These are phyloP conservation scores for Drosophila nigrodunni DNA, from an alignment of 1,140 invertebrate species.

Conservation along the genomic window DNA sequence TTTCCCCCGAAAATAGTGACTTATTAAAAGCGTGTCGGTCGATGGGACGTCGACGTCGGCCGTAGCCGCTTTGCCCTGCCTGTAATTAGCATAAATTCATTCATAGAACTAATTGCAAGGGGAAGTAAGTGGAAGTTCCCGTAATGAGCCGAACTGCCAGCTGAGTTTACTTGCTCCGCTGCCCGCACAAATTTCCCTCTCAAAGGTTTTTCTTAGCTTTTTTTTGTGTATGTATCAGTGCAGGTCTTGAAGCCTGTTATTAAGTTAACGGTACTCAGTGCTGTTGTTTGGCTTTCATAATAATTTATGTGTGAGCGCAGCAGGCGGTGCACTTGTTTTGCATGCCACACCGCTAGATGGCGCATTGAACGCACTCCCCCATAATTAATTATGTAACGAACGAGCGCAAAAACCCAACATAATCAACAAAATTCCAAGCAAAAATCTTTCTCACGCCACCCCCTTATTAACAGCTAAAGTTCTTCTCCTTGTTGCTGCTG, in stretches of 20 bases:
- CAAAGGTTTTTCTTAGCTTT: neutral
- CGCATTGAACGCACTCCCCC: constrained; percentile 43
- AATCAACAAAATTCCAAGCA: constrained; percentile 38
- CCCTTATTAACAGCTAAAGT: constrained; percentile 70
- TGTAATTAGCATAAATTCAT: constrained; percentile 82
- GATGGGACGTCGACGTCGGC: constrained; percentile 31
- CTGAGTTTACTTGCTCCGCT: constrained; percentile 31
- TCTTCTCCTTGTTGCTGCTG: constrained; percentile 24
- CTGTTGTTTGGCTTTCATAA: constrained; percentile 73
- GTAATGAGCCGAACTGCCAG: constrained; percentile 62
- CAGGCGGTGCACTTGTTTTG: constrained; percentile 72
- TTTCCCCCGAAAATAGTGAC: constrained; percentile 46
- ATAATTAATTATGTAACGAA: constrained; percentile 76
- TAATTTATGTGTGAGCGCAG: constrained; percentile 78
- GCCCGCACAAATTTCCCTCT: constrained; percentile 45
- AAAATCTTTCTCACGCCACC: constrained; percentile 71
- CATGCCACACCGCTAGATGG: constrained; percentile 53
- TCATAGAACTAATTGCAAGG: constrained; percentile 79
- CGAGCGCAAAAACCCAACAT: constrained; percentile 39
- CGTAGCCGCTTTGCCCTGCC: constrained; percentile 11
- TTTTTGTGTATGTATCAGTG: constrained; percentile 62
- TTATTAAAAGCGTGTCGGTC: constrained; percentile 79
- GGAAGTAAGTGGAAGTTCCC: constrained; percentile 67
- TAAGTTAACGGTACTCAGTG: constrained; percentile 72
- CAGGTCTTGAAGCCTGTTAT: constrained; percentile 70